Evolutionary conservation across 2,888 invertebrate species (phyloP), one percentile per base, ranked within the genome.

Genomic region (Metacarcinus magister): DNA sequence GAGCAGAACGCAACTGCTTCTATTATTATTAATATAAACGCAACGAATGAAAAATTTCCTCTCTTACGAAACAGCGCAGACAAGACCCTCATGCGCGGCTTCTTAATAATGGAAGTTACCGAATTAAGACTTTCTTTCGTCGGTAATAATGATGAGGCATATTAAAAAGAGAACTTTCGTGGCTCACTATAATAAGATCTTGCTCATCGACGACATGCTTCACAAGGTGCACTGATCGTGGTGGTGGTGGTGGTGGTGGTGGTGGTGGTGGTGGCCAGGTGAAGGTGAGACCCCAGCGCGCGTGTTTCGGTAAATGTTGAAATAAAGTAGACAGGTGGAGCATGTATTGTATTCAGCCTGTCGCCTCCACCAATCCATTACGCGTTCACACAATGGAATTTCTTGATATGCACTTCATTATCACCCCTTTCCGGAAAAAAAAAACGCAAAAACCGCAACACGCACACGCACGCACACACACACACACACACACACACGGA

Each of bases 401-500:
- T 67, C 23, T 67, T 5, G 67, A 1, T 0, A 67, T 67, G 19
- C 1, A 67, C 16, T 23, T 16, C 54, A 67, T 67, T 67, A 67
- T 67, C 67, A 23, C 23, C 67, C 67, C n/a, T n/a, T n/a, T n/a
- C n/a, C n/a, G n/a, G n/a, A n/a, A n/a, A n/a, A n/a, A n/a, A n/a
- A n/a, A n/a, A n/a, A n/a, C n/a, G n/a, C n/a, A n/a, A n/a, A n/a
- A n/a, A n/a, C n/a, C n/a, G n/a, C n/a, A n/a, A 75, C 75, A 46
- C 91, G 44, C 91, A 91, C 43, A 91, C 91, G 44, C 91, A 91
- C 91, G 44, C 91, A 91, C 91, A 91, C 91, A 46, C 43, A 91
- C 91, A 91, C 91, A 91, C 91, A 91, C 91, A 91, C 91, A 46
- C 43, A 82, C 82, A 82, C 82, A 28, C 82, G 82, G 82, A 82